These are phyloP conservation scores for Pseudochaenichthys georgianus DNA, from an alignment of 2,797 vertebrate species.

Conservation along the genomic window DNA sequence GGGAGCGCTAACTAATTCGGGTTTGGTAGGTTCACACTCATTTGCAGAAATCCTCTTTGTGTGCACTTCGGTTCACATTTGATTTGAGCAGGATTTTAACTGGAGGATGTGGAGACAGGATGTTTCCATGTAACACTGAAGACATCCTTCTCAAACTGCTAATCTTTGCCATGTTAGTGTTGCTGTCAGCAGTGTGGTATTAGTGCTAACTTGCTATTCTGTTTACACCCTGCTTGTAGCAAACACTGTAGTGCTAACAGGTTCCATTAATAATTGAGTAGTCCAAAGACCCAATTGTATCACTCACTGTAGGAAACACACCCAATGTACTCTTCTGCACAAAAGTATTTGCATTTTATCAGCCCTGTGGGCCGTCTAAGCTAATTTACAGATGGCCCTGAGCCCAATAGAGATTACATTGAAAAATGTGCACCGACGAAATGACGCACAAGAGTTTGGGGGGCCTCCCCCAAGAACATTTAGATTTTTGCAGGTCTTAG, in stretches of 20 bases:
- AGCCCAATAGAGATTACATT: too few species aligned
- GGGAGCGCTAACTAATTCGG: slow-evolving; percentile 3
- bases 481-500: too few species aligned
- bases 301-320: neutral
- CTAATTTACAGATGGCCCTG: too few species aligned
- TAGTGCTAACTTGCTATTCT: neutral
- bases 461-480: too few species aligned
- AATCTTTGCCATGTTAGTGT: neutral
- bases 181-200: neutral
- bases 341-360: neutral
- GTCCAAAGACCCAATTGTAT: neutral
- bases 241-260: slow-evolving; percentile 14
- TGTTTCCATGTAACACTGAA: slow-evolving; percentile 14
- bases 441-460: too few species aligned
- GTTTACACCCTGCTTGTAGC: neutral
- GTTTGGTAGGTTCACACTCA: neutral
- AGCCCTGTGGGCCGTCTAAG: too few species aligned
- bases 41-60: neutral
- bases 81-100: neutral
- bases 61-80: slow-evolving; percentile 3
- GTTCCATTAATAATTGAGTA: slow-evolving; percentile 12
- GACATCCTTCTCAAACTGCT: neutral
- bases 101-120: neutral
- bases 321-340: neutral
- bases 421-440: too few species aligned